Evolutionary conservation across 2,113 vertebrate species (phyloP).

Genomic region (Gopherus evgoodei): DNA sequence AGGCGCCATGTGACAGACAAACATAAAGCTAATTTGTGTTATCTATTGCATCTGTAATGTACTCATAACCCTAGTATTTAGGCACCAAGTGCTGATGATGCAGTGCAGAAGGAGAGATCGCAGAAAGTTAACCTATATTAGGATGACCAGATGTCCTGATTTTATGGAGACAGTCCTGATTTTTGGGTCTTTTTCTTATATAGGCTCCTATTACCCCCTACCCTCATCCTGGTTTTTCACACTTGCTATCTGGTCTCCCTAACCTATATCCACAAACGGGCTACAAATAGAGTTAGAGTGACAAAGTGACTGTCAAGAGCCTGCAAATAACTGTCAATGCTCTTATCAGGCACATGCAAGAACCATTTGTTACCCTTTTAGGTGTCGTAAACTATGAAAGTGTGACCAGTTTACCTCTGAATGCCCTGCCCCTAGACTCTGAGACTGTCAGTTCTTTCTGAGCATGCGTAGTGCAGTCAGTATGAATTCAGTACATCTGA

Average conservation of each 20-base stretch:
- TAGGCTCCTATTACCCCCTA: no score
- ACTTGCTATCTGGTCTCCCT: no score
- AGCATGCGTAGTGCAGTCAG: not conserved
- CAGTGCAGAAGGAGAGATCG: fast-evolving
- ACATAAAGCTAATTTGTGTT: fast-evolving
- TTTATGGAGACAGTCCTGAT: no score
- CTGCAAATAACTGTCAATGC: not conserved
- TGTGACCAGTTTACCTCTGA: fast-evolving
- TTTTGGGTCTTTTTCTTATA: no score
- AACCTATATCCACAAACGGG: not conserved
- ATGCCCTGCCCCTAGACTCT: fast-evolving
- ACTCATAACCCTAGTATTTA: fast-evolving
- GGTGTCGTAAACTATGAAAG: not conserved
- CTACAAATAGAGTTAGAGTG: fast-evolving
- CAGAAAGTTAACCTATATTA: not conserved
- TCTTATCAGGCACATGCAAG: fast-evolving
- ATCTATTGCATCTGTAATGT: not conserved
- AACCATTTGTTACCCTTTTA: not conserved
- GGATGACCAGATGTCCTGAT: no score
- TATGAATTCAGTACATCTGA: not conserved
- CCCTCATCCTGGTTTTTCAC: no score
- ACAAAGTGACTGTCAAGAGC: not conserved
- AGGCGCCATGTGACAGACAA: not conserved
- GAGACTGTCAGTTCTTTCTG: not conserved
- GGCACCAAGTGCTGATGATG: fast-evolving